A percentile compares a stretch with the other conserved stretches of the same genome.
phyloP scores from a whole-genome alignment of 23 tunicate genomes.

The Phallusia fumigata region DNA sequence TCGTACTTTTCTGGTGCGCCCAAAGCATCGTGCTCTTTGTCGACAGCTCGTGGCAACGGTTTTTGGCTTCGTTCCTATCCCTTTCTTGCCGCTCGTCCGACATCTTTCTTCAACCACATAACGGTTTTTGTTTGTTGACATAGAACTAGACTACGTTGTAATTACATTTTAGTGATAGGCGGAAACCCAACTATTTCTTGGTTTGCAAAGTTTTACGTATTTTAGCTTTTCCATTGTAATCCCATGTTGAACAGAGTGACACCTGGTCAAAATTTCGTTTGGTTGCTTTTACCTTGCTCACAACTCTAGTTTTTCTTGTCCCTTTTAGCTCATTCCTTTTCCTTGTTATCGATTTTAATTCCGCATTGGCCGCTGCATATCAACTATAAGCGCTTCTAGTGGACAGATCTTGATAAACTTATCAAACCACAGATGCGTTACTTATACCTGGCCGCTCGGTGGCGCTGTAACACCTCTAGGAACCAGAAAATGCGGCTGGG shows the following conservation, averaged over 20 bases:
- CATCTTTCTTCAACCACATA: not conserved
- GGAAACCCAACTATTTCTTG: not conserved
- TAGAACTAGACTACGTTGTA: conserved; percentile 17
- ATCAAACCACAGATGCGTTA: too few relatives aligned
- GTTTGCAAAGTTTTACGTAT: conserved; percentile 1
- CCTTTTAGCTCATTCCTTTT: not conserved
- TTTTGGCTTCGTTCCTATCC: not conserved
- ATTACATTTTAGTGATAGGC: conserved; percentile 22
- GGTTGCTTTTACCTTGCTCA: not conserved
- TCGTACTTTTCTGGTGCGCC: not conserved
- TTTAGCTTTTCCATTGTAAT: not conserved
- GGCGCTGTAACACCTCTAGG: too few relatives aligned
- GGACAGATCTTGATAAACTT: too few relatives aligned
- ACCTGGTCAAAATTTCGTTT: not conserved
- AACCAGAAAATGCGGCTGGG: not conserved
- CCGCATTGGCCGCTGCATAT: too few relatives aligned
- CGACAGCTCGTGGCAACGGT: conserved; percentile 13
- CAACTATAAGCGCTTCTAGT: too few relatives aligned
- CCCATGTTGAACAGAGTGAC: not conserved
- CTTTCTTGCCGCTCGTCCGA: not conserved
- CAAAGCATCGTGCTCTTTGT: conserved; percentile 35
- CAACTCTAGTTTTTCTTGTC: not conserved
- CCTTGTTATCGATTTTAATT: not conserved
- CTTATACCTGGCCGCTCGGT: too few relatives aligned
- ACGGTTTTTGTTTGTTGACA: conserved; percentile 3